phyloP scores from a whole-genome alignment of 2,888 invertebrate species.

The Idaea biselata region DNA sequence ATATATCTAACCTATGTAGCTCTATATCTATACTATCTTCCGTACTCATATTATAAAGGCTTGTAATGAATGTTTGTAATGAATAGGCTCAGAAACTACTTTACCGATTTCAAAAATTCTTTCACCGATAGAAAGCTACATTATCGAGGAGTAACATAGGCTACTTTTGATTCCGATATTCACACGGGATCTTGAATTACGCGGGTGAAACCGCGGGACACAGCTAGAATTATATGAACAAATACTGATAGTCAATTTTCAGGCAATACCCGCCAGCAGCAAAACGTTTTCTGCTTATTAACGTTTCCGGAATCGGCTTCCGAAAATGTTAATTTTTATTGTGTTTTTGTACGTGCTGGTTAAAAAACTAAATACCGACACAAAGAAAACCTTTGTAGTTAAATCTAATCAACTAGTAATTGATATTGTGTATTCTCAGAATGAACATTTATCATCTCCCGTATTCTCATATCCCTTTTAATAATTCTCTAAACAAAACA shows the following conservation, averaged over 20 bases:
- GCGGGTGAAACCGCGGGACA: no score
- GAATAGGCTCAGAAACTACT: no score
- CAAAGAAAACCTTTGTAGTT: not conserved
- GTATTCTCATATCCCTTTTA: constrained; percentile 29
- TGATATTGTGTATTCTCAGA: constrained; percentile 4
- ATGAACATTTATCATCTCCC: constrained; percentile 26
- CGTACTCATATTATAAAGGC: no score
- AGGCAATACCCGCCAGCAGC: not conserved
- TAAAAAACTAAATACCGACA: not conserved
- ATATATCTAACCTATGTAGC: not conserved
- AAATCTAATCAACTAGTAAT: not conserved
- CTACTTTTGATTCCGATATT: no score
- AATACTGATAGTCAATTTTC: not conserved
- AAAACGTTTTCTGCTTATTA: not conserved
- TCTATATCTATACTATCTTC: no score
- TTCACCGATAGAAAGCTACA: no score
- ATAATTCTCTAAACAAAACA: constrained; percentile 32
- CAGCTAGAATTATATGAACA: no score
- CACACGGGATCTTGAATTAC: no score
- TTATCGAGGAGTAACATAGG: no score
- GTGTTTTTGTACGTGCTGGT: not conserved
- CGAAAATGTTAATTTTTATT: not conserved
- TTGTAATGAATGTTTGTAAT: no score
- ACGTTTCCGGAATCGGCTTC: not conserved
- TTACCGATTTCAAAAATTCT: no score